Conservation (phyloP, 2,113 vertebrate species). For the Lepus timidus region DNA sequence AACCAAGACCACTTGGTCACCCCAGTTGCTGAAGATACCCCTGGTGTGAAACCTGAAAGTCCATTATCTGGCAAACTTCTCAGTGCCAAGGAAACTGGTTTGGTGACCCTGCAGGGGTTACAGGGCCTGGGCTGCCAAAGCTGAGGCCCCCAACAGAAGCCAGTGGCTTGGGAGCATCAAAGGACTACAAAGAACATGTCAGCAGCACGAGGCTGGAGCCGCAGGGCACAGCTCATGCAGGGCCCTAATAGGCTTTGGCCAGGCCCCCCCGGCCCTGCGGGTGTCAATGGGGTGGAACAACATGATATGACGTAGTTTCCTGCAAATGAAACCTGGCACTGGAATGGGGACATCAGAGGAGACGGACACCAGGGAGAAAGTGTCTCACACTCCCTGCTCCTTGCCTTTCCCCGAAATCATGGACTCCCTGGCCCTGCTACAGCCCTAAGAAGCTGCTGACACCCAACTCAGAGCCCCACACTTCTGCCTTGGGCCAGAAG, state of each 20-base stretch:
- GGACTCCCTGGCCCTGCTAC: background rate
- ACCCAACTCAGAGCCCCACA: background rate
- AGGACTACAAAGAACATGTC: background rate
- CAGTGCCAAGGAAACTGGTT: background rate
- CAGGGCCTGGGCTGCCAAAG: background rate
- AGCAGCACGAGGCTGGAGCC: background rate
- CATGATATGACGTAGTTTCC: background rate
- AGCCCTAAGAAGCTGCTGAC: background rate
- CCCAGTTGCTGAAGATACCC: background rate
- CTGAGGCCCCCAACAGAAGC: background rate
- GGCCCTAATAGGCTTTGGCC: background rate
- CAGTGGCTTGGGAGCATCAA: background rate
- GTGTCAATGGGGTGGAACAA: background rate
- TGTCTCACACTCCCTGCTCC: background rate
- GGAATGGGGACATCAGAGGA: too few species aligned
- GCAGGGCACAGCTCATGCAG: fast-evolving
- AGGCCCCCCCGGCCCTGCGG: too few species aligned
- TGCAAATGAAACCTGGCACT: background rate
- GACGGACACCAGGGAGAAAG: too few species aligned
- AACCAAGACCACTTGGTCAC: background rate
- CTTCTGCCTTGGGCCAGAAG: background rate
- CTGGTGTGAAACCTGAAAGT: background rate
- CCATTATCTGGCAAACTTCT: background rate
- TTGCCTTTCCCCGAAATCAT: background rate
- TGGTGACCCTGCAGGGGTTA: background rate